Evolutionary conservation across 2,113 vertebrate species (phyloP), one percentile per base, ranked within the genome.

Genomic region (Coryphaenoides rupestris): DNA sequence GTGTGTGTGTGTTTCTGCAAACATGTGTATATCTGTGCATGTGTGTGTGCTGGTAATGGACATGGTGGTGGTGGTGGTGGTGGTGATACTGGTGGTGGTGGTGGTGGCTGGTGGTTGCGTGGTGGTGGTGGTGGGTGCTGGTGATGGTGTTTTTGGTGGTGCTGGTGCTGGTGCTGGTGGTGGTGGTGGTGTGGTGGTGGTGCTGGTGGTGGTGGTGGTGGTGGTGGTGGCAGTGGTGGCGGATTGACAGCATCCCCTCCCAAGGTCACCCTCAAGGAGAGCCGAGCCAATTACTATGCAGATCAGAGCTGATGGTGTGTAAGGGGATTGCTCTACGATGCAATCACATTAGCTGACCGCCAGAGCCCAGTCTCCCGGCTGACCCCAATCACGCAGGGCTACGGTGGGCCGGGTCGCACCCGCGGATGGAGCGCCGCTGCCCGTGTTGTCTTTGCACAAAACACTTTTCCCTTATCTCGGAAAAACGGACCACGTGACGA

Each of bases 281-380:
- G 83, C 82, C 70, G 82, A 94, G 93, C 92, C 93, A 94, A 95
- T 97, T 96, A 96, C 94, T 94, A 96, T 97, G 96, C 96, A 98
- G 94, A 96, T 96, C 93, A 94, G 93, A 93, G 90, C 89, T 91
- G 90, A 83, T 87, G 88, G 92, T 92, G 95, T 97, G 96, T 95
- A 96, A 95, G 93, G 93, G 93, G 95, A 95, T 96, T 96, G 94
- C 95, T 94, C 91, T n/a, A n/a, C 88, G 90, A 93, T 94, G 93
- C 95, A 95, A 95, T 95, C 95, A 94, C 93, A 93, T 96, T 95
- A 96, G 90, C 92, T 88, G 91, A 93, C 90, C 93, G 93, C 90
- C 93, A 92, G 92, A 93, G 92, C 94, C 86, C 93, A 94, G 92
- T 92, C 90, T 93, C 90, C 87, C 77, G 84, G 75, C 84, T 90